Conservation (phyloP, 2,797 vertebrate genomes). For the Catharus ustulatus region DNA sequence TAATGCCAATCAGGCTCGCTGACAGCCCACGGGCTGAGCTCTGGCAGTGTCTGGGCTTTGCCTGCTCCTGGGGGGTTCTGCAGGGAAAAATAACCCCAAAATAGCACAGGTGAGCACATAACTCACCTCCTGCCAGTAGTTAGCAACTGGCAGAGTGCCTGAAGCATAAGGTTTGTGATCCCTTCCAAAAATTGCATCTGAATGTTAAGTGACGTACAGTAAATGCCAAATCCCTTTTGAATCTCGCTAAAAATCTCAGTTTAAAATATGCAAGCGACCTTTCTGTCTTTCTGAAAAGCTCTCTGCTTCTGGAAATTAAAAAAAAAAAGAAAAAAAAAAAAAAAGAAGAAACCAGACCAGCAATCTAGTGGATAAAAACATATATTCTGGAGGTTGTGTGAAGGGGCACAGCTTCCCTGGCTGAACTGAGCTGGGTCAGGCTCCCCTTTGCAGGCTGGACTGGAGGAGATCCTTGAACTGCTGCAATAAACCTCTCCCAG, state of each 20-base stretch:
- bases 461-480: not conserved
- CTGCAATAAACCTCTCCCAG: not conserved
- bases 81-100: not conserved
- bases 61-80: not conserved
- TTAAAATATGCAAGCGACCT: not conserved
- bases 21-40: not conserved
- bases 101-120: not conserved
- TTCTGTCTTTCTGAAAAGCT: not conserved
- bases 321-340: too few relatives aligned
- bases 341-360: too few relatives aligned
- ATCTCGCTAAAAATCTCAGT: not conserved
- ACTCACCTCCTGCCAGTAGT: not conserved
- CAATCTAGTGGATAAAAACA: not conserved
- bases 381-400: not conserved
- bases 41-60: rapidly evolving
- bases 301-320: not conserved
- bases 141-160: not conserved
- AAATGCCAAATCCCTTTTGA: slow-evolving; percentile 24
- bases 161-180: not conserved
- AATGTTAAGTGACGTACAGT: not conserved
- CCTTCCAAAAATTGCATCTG: slow-evolving; percentile 12
- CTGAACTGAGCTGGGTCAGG: not conserved
- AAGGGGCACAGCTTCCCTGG: not conserved
- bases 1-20: not conserved
- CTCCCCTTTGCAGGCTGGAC: not conserved